Evolutionary conservation across 2,888 invertebrate species (phyloP).

Genomic region (Chymomyza caudatula): DNA sequence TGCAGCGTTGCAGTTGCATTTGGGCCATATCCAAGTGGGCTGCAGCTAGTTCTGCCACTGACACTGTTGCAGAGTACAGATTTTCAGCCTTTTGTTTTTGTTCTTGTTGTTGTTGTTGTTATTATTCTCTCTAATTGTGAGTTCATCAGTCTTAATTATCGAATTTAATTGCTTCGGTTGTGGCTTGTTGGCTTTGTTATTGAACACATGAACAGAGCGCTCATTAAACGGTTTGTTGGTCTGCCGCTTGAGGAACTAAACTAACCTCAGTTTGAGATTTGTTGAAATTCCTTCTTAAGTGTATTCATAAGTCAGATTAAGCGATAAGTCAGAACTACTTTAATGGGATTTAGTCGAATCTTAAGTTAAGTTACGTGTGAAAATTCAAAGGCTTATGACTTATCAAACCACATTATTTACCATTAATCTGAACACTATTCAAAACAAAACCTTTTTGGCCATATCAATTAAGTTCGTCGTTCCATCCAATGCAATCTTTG

Average conservation of each 20-base stretch:
- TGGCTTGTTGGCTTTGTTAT: neutral
- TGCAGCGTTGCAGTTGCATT: conserved; percentile 18
- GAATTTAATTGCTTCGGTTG: conserved; percentile 40
- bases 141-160: conserved; percentile 51
- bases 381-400: too few species aligned
- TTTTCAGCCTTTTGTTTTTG: neutral
- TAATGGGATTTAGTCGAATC: too few species aligned
- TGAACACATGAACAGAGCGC: conserved; percentile 16
- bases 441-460: too few species aligned
- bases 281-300: too few species aligned
- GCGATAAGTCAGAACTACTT: too few species aligned
- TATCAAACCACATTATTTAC: too few species aligned
- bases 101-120: conserved; percentile 23
- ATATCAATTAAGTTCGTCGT: too few species aligned
- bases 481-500: too few species aligned
- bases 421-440: too few species aligned
- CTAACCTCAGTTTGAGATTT: neutral
- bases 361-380: too few species aligned
- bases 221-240: conserved; percentile 20
- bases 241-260: too few species aligned
- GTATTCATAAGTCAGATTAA: too few species aligned
- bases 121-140: conserved; percentile 30
- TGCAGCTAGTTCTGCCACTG: neutral
- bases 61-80: neutral
- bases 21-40: conserved; percentile 22